phyloP scores from a whole-genome alignment of 2,113 vertebrate species.

The Brachypteracias leptosomus region DNA sequence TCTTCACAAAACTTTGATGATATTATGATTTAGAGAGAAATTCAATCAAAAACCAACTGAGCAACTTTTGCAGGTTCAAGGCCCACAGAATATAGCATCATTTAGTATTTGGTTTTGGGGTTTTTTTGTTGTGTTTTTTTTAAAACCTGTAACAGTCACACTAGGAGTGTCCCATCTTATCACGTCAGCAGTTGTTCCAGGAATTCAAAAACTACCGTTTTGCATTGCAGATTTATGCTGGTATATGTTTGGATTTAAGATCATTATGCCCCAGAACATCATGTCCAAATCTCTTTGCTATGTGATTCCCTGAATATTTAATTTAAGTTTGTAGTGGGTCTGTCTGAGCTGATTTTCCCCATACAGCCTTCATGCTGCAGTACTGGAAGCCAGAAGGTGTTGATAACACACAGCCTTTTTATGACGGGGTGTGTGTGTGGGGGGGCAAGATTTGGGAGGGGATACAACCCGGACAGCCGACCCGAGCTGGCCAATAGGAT shows the following conservation, averaged over 20 bases:
- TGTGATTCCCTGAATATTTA: background rate
- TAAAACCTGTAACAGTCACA: background rate
- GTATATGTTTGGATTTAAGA: background rate
- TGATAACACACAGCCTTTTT: no score
- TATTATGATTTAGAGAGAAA: background rate
- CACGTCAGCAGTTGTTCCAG: background rate
- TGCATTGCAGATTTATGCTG: background rate
- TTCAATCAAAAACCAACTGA: fast-evolving
- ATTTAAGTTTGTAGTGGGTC: no score
- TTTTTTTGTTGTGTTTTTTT: background rate
- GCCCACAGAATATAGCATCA: background rate
- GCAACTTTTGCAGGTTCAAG: background rate
- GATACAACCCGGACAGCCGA: no score
- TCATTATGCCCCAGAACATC: background rate
- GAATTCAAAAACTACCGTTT: background rate
- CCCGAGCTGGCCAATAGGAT: no score
- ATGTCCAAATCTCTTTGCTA: background rate
- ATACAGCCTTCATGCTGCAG: no score
- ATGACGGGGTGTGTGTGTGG: no score
- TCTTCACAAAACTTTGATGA: background rate
- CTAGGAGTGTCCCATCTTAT: background rate
- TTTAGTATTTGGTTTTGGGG: background rate
- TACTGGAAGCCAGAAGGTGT: no score
- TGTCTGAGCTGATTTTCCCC: no score
- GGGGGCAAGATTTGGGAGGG: no score